These are phyloP conservation scores for Microctonus hyperodae DNA, from an alignment of 2,888 invertebrate genomes.

Conservation along the genomic window DNA sequence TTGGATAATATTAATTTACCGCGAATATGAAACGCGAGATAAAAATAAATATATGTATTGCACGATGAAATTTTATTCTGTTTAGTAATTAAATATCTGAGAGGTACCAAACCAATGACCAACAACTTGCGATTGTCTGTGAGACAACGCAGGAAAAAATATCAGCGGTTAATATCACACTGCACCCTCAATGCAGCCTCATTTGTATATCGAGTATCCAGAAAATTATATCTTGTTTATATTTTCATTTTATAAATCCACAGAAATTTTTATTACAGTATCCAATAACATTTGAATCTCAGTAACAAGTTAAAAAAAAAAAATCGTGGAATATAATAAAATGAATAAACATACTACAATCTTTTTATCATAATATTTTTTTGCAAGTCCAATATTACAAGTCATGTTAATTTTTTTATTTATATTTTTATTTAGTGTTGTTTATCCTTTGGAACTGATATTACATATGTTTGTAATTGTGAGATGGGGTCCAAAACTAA, in stretches of 20 bases:
- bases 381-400: not conserved
- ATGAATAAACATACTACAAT: not conserved
- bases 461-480: not conserved
- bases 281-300: not conserved
- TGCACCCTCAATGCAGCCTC: constrained; percentile 21
- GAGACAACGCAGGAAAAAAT: constrained; percentile 42
- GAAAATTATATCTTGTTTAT: constrained; percentile 30
- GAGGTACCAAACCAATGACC: not conserved
- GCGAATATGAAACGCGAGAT: not conserved
- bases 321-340: not conserved
- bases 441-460: not conserved
- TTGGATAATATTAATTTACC: not conserved
- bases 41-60: not conserved
- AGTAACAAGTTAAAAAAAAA: not conserved
- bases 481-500: not conserved
- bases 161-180: constrained; percentile 43
- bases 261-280: not conserved
- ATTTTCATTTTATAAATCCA: not conserved
- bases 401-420: not conserved
- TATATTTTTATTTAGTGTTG: not conserved
- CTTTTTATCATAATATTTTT: not conserved
- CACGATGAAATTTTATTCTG: constrained; percentile 43
- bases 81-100: constrained; percentile 48
- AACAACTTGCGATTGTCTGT: not conserved
- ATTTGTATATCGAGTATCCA: constrained; percentile 44